Evolutionary conservation across 1,140 invertebrate genomes (phyloP).

Genomic region (Acyrthosiphon pisum): DNA sequence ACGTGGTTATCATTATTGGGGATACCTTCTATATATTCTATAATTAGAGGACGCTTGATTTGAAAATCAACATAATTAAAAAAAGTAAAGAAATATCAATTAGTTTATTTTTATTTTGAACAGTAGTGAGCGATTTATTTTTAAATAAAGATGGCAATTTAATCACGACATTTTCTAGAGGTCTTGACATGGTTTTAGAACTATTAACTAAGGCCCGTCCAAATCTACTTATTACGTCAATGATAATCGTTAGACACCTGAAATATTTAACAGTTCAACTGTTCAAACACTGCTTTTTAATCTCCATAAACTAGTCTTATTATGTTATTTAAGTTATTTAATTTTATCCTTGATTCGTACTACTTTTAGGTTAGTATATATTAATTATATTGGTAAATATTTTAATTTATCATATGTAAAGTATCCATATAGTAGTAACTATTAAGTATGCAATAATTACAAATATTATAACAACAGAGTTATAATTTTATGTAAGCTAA

Average conservation of each 20-base stretch:
- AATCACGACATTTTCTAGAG: background rate
- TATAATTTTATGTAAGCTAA: background rate
- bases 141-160: background rate
- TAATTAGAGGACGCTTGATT: background rate
- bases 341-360: background rate
- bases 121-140: background rate
- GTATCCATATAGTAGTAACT: background rate
- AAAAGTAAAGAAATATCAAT: background rate
- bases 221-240: slow-evolving; percentile 38
- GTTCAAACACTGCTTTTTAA: slow-evolving; percentile 3
- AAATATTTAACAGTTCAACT: slow-evolving; percentile 27
- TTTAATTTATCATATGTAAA: background rate
- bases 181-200: slow-evolving; percentile 36
- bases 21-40: background rate
- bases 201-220: slow-evolving; percentile 23
- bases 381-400: background rate
- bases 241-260: slow-evolving; percentile 21
- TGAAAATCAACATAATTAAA: background rate
- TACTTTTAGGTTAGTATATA: slow-evolving; percentile 4
- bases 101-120: background rate
- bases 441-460: background rate
- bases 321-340: background rate
- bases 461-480: background rate
- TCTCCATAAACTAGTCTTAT: background rate
- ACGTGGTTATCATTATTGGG: background rate